These are phyloP conservation scores for Ammospiza nelsoni DNA, from an alignment of 2,113 vertebrate species.

Conservation along the genomic window DNA sequence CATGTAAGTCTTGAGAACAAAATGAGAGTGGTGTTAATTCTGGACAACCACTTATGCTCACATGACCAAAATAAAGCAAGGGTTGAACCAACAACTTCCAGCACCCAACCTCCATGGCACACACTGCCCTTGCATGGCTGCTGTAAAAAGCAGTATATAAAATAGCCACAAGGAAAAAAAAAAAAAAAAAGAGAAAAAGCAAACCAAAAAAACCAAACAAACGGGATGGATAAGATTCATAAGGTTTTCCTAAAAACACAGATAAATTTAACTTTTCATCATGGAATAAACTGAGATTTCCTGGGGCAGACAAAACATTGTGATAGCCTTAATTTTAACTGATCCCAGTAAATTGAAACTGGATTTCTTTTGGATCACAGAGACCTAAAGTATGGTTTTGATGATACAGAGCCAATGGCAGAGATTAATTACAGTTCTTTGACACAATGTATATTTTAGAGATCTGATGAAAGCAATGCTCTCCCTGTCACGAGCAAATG, in stretches of 20 bases:
- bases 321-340: neutral
- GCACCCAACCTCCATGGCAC: neutral
- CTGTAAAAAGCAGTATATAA: neutral
- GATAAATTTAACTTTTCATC: neutral
- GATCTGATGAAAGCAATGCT: neutral
- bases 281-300: neutral
- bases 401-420: neutral
- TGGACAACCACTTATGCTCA: neutral
- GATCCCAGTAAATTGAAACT: neutral
- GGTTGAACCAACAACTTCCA: neutral
- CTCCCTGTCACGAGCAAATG: neutral
- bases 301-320: neutral
- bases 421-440: neutral
- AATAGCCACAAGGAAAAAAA: neutral
- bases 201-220: neutral
- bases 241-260: neutral
- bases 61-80: rapidly evolving
- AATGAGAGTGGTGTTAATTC: neutral
- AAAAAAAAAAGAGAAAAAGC: no score
- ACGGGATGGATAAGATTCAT: neutral
- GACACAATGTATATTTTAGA: neutral
- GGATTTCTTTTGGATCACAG: neutral
- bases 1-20: neutral
- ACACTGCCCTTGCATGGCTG: neutral
- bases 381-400: neutral